Evolutionary conservation across 2,888 invertebrate species (phyloP).

Genomic region (Tanypteryx hageni): DNA sequence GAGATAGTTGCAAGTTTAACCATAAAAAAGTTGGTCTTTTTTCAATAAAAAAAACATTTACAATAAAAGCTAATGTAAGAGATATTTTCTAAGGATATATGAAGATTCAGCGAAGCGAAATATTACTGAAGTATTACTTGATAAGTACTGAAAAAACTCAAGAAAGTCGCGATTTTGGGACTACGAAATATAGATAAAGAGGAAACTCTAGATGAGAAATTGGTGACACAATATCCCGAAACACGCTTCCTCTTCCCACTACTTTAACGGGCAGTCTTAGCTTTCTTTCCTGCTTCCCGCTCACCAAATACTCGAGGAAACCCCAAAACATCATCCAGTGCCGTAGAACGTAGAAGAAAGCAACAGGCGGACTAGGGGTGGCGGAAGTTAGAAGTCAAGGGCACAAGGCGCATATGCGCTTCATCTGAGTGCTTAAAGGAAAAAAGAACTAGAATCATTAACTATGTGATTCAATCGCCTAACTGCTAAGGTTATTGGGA

Average conservation of each 20-base stretch:
- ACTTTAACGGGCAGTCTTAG: not conserved
- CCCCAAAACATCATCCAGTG: conserved; percentile 19
- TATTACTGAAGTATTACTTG: too few species aligned
- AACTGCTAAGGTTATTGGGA: not conserved
- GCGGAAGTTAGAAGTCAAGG: conserved; percentile 5
- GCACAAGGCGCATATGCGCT: conserved; percentile 41
- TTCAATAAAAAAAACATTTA: too few species aligned
- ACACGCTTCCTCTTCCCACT: not conserved
- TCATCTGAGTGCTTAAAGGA: not conserved
- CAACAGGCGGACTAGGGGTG: conserved; percentile 27
- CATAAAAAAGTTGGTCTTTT: too few species aligned
- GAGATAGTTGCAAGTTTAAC: too few species aligned
- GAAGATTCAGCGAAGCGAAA: too few species aligned
- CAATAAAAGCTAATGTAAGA: too few species aligned
- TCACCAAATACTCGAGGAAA: conserved; percentile 39
- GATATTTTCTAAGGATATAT: too few species aligned
- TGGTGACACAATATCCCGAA: not conserved
- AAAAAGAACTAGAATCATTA: not conserved
- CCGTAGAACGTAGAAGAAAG: not conserved
- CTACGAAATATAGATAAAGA: too few species aligned
- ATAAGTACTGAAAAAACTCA: too few species aligned
- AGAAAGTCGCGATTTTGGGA: too few species aligned
- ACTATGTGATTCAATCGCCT: conserved; percentile 57
- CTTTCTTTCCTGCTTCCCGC: conserved; percentile 55
- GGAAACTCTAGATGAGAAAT: too few species aligned